These are phyloP conservation scores for Hydrolagus colliei DNA, from an alignment of 2,797 vertebrate genomes.

Conservation along the genomic window DNA sequence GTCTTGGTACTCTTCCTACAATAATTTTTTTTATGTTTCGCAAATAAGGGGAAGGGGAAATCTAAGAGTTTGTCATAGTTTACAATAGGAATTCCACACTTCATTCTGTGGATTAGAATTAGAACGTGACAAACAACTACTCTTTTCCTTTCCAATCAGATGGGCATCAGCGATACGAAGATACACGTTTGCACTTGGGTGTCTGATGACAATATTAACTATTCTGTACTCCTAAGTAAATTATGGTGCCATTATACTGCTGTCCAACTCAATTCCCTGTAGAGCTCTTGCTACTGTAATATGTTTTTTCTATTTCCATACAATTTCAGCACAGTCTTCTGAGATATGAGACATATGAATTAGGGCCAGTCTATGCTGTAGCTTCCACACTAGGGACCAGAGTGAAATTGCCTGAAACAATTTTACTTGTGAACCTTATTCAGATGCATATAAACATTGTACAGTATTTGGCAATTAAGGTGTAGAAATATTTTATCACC, in stretches of 20 bases:
- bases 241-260: background rate
- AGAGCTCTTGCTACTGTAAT: background rate
- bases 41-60: background rate
- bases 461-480: background rate
- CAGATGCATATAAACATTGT: too few relatives aligned
- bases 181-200: background rate
- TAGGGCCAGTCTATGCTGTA: background rate
- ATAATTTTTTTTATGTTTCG: background rate
- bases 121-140: background rate
- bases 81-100: too few relatives aligned
- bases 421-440: slow-evolving; percentile 14
- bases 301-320: background rate
- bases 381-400: background rate
- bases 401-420: slow-evolving; percentile 1
- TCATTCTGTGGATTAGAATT: too few relatives aligned
- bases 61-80: too few relatives aligned
- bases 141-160: background rate
- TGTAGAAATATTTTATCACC: background rate
- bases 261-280: background rate
- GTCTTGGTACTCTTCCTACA: background rate
- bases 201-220: background rate
- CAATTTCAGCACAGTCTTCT: background rate
- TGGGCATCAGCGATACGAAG: background rate
- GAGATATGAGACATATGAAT: background rate
- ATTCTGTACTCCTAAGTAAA: background rate